Evolutionary conservation across 2,113 vertebrate genomes (phyloP).

Genomic region (Motacilla alba): DNA sequence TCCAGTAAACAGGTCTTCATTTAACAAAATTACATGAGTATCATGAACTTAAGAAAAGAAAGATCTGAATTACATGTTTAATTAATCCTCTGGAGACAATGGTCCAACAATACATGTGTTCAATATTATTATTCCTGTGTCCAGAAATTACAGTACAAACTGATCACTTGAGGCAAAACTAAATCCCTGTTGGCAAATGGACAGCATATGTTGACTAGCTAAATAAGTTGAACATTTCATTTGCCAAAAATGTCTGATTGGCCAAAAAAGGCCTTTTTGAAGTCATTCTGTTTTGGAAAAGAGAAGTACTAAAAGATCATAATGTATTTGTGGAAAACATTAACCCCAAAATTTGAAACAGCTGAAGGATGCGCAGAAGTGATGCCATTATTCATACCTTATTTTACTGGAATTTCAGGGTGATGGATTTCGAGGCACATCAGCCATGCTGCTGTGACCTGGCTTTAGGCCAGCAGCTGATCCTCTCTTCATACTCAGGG

Average conservation of each 20-base stretch:
- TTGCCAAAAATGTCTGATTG: background rate
- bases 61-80: background rate
- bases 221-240: background rate
- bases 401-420: background rate
- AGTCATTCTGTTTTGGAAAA: background rate
- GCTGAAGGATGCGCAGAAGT: background rate
- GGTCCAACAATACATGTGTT: background rate
- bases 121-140: background rate
- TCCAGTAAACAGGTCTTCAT: background rate
- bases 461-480: background rate
- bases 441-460: background rate
- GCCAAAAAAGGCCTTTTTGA: background rate
- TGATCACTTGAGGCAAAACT: background rate
- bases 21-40: background rate
- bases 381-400: background rate
- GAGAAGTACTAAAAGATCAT: background rate
- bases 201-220: background rate
- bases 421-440: background rate
- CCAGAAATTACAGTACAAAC: background rate
- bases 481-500: background rate
- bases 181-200: constrained; percentile 1
- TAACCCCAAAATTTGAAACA: background rate
- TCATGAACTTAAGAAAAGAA: background rate
- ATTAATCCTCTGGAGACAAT: background rate
- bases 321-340: background rate